Evolutionary conservation across 2,113 vertebrate species (phyloP).

Genomic region (Lipophrys pholis): DNA sequence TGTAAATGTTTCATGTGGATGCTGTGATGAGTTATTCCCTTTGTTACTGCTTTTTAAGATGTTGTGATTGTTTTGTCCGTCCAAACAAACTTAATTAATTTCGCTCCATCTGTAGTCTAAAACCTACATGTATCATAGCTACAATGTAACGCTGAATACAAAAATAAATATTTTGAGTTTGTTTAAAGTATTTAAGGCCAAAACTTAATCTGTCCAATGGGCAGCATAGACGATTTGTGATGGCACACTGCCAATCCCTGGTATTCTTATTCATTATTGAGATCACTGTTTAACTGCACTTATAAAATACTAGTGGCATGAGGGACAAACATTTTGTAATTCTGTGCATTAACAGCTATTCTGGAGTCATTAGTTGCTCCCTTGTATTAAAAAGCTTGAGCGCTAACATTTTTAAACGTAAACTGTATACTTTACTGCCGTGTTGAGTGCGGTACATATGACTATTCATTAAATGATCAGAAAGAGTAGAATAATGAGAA

Average conservation of each 20-base stretch:
- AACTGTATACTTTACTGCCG: background rate
- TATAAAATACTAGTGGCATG: background rate
- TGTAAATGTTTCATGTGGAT: constrained; percentile 11
- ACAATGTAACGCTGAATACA: background rate
- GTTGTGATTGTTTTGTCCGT: background rate
- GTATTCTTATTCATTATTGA: background rate
- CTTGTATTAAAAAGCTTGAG: background rate
- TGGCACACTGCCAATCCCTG: background rate
- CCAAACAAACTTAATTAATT: background rate
- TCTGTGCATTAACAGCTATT: background rate
- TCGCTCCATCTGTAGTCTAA: background rate
- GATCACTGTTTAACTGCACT: background rate
- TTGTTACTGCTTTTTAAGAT: constrained; percentile 36
- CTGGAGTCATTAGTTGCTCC: background rate
- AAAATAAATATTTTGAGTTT: background rate
- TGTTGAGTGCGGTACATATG: background rate
- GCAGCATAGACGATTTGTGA: background rate
- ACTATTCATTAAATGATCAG: background rate
- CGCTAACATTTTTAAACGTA: background rate
- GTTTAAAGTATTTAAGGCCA: background rate
- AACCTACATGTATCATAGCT: background rate
- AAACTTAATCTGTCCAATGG: no score
- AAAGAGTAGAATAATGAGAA: no score
- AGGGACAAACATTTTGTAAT: background rate
- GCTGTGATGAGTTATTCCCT: constrained; percentile 36